Conservation (phyloP, 2,797 vertebrate species). For the Danio kyathit region DNA sequence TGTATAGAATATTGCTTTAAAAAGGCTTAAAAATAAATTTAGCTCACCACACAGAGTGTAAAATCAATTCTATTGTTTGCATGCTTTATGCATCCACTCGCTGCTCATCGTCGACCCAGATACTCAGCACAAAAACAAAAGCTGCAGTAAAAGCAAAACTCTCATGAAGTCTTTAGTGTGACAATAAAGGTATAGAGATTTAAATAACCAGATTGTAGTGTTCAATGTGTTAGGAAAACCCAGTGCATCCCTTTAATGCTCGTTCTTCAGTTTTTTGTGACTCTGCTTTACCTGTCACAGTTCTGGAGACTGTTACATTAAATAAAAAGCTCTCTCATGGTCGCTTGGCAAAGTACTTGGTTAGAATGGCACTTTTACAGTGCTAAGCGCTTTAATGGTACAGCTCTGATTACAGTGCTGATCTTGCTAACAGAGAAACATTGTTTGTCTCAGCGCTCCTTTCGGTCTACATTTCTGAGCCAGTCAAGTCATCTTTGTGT, state of each 20-base stretch:
- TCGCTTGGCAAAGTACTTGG: not conserved
- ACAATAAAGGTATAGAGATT: conserved; percentile 4
- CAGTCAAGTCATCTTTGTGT: conserved; percentile 15
- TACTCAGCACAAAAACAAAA: conserved; percentile 16
- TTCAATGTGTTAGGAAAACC: not conserved
- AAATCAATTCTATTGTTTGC: not conserved
- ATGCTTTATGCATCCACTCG: not conserved
- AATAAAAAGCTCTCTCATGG: conserved; percentile 13
- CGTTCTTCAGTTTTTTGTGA: not conserved
- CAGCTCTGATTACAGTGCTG: conserved; percentile 34
- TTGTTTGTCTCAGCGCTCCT: conserved; percentile 20
- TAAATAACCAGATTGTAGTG: not conserved
- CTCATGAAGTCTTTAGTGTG: not conserved
- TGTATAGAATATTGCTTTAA: not conserved
- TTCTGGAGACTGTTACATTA: not conserved
- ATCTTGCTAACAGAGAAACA: conserved; percentile 34
- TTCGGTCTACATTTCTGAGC: conserved; percentile 2
- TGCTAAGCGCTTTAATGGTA: not conserved
- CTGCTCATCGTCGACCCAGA: not conserved
- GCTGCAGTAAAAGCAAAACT: not conserved
- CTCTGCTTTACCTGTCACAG: not conserved
- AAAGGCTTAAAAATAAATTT: not conserved
- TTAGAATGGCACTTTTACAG: conserved; percentile 12
- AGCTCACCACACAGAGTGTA: not conserved
- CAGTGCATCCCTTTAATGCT: not conserved